A percentile compares a stretch with the other conserved stretches of the same genome.
Conservation (phyloP, 2,113 vertebrate species). For the Ovis canadensis region DNA sequence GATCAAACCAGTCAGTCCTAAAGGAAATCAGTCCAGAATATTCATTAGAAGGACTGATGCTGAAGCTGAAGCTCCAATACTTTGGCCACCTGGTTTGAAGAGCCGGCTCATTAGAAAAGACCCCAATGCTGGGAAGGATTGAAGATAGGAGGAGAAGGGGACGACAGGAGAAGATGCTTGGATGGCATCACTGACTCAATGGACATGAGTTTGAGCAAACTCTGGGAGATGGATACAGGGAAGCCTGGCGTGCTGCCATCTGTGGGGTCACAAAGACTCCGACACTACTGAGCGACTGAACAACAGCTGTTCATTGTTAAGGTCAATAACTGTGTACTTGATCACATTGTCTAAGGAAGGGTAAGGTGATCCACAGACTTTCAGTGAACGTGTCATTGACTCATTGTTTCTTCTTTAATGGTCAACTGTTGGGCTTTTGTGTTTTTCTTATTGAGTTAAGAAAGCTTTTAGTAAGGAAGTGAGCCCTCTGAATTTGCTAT, state of each 20-base stretch:
- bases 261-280: neutral
- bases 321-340: too few species aligned
- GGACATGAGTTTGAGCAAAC: neutral
- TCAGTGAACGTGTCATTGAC: neutral
- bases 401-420: neutral
- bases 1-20: neutral
- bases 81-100: neutral
- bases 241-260: accelerated
- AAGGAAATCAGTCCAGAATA: neutral
- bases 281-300: accelerated
- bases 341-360: neutral
- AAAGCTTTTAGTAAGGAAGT: neutral
- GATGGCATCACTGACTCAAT: neutral
- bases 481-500: neutral
- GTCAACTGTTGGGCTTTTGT: neutral
- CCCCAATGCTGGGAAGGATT: neutral
- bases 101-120: neutral
- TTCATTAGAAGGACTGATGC: neutral
- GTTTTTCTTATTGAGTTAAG: neutral
- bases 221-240: neutral
- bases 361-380: neutral
- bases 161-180: neutral
- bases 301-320: neutral
- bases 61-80: neutral
- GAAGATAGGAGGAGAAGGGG: neutral